Evolutionary conservation across 1,140 invertebrate species (phyloP).

Genomic region (Drosophila lacteicornis): DNA sequence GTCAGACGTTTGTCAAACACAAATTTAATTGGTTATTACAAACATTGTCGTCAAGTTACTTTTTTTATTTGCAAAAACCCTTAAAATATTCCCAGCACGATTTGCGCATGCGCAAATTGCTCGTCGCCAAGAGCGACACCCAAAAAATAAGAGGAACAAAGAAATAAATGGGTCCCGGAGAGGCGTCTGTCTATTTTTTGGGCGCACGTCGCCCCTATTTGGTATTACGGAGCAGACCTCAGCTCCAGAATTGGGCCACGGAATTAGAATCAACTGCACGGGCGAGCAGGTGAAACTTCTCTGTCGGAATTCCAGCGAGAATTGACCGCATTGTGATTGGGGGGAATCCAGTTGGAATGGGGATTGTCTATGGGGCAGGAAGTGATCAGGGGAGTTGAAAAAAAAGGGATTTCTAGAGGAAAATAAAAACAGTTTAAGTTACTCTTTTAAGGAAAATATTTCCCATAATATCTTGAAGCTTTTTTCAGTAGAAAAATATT

Average conservation of each 20-base stretch:
- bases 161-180: constrained; percentile 37
- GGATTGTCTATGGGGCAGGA: constrained; percentile 5
- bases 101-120: constrained; percentile 51
- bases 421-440: background rate
- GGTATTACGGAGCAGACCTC: constrained; percentile 62
- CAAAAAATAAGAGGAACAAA: constrained; percentile 15
- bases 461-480: background rate
- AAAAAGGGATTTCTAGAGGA: background rate
- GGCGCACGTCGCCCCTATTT: constrained; percentile 63
- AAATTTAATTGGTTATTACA: constrained; percentile 74
- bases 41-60: constrained; percentile 30
- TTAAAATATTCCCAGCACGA: constrained; percentile 24
- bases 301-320: constrained; percentile 57
- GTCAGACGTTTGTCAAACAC: constrained; percentile 77
- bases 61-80: constrained; percentile 20
- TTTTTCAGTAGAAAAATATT: no score
- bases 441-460: background rate
- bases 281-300: constrained; percentile 69
- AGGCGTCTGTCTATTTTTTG: constrained; percentile 42
- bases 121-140: constrained; percentile 12
- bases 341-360: background rate
- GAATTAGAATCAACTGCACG: constrained; percentile 73
- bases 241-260: constrained; percentile 60
- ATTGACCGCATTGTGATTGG: constrained; percentile 72
- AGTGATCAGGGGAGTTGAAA: background rate